These are phyloP conservation scores for Dolomedes plantarius DNA, from an alignment of 2,888 invertebrate species.

Conservation along the genomic window DNA sequence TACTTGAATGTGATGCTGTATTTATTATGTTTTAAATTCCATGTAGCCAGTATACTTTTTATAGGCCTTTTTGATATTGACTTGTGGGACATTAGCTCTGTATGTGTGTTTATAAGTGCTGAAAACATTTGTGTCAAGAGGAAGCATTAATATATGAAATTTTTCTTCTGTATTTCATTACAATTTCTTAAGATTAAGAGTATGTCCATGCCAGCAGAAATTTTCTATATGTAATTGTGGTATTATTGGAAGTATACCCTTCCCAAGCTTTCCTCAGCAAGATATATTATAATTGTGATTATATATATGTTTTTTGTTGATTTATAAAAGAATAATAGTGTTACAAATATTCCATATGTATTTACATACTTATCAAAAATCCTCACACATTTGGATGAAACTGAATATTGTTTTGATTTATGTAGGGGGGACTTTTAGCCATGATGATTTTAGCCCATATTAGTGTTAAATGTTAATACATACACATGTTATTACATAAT, in stretches of 20 bases:
- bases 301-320: not conserved
- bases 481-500: conserved; percentile 23
- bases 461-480: conserved; percentile 20
- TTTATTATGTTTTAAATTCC: not conserved
- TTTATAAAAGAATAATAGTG: not conserved
- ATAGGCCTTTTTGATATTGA: conserved; percentile 11
- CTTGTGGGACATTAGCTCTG: not conserved
- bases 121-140: not conserved
- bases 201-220: too few species aligned
- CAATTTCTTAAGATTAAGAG: too few species aligned
- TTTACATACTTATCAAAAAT: not conserved
- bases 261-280: not conserved
- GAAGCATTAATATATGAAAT: not conserved
- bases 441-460: conserved; percentile 29
- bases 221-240: not conserved
- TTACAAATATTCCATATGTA: not conserved
- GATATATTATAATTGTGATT: not conserved
- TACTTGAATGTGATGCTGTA: too few species aligned
- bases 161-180: not conserved
- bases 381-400: too few species aligned
- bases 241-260: not conserved
- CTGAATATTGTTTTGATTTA: not conserved
- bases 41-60: conserved; percentile 9
- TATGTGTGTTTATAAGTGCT: conserved; percentile 1
- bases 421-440: conserved; percentile 47